Conservation (phyloP, 2,797 vertebrate genomes). For the Steatocranus sp. region DNA sequence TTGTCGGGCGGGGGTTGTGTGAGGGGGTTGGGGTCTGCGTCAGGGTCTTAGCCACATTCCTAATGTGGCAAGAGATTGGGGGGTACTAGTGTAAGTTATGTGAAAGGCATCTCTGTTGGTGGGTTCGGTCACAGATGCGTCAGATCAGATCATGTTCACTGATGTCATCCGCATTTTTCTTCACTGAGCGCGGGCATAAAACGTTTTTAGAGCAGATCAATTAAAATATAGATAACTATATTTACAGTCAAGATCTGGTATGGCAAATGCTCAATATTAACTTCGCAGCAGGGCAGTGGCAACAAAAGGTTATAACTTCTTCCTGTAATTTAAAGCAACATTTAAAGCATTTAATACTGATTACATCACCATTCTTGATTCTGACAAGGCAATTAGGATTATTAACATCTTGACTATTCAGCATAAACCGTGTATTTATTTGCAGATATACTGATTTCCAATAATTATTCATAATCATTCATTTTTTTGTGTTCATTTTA, state of each 20-base stretch:
- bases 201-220: not conserved
- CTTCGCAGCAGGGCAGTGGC: not conserved
- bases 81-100: slow-evolving; percentile 29
- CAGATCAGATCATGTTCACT: slow-evolving; percentile 4
- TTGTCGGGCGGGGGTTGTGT: not conserved
- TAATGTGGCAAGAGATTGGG: slow-evolving; percentile 49
- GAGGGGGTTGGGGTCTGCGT: not conserved
- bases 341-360: not conserved
- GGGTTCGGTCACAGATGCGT: slow-evolving; percentile 40
- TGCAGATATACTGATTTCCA: not conserved
- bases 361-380: not conserved
- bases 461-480: not conserved
- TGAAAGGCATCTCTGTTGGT: slow-evolving; percentile 53
- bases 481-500: not conserved
- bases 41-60: slow-evolving; percentile 44
- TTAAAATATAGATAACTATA: not conserved
- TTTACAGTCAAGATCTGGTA: not conserved
- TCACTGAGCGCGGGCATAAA: not conserved
- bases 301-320: not conserved
- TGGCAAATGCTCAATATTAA: not conserved
- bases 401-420: not conserved
- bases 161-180: not conserved
- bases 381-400: not conserved
- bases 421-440: not conserved
- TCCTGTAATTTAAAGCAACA: not conserved